A percentile compares a stretch with the other conserved stretches of the same genome.
Evolutionary conservation across 2,888 invertebrate species (phyloP).

Genomic region (Lepetodrilus schrolli): DNA sequence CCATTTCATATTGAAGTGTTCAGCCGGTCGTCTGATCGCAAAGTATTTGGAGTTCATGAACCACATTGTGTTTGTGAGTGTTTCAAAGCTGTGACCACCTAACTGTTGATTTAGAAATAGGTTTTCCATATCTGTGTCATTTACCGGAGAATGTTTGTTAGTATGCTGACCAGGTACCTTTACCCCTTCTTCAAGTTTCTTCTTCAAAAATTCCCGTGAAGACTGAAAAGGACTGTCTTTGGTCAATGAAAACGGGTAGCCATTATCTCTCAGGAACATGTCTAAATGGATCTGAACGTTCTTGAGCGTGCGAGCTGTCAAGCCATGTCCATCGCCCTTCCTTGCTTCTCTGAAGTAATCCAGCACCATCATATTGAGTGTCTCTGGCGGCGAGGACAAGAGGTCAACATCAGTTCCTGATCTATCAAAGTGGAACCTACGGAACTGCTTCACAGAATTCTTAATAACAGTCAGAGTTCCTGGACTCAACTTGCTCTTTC

Average conservation of each 20-base stretch:
- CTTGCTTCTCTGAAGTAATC: constrained; percentile 3
- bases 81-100: background rate
- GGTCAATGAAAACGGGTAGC: background rate
- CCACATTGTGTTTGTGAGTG: constrained; percentile 20
- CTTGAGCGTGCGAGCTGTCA: background rate
- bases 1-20: constrained; percentile 21
- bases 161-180: background rate
- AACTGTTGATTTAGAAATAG: background rate
- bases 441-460: background rate
- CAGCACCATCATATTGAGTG: background rate
- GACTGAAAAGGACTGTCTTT: background rate
- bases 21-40: background rate
- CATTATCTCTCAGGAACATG: background rate
- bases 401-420: background rate
- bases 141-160: background rate
- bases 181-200: background rate
- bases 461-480: background rate
- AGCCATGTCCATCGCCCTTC: background rate
- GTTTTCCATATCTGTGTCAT: constrained; percentile 1
- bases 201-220: background rate
- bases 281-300: background rate
- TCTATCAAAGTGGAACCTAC: background rate
- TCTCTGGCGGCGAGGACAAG: background rate
- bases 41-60: constrained; percentile 17
- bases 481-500: background rate